Base-by-base conservation (phyloP, 2,113 vertebrate genomes). In the Fulmarus glacialis region DNA sequence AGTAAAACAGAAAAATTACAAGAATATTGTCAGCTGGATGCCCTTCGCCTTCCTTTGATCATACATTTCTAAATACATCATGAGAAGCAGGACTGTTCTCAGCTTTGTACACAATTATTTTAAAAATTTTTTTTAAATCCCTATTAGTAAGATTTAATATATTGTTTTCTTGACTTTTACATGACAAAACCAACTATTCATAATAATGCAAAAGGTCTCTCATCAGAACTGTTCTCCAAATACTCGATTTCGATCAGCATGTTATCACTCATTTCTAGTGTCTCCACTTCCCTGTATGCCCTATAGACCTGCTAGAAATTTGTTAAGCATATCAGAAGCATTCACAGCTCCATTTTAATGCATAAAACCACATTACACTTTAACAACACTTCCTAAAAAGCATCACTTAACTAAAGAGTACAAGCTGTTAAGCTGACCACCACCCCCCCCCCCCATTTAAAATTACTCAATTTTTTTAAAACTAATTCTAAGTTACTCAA, bases 1-100 rank as follows among this genome's bases (percentile, higher is more conserved):
- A 82, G 50, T 62, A 95, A 95, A 94, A 94, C 3, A 93, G 59
- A 92, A 94, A 94, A 93, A 88, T 40, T 3, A 40, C 59, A 95
- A 17, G 19, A 64, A 87, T 83, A 83, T 45, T 58, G 45, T 63
- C 58, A 88, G 66, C 77, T 59, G 53, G 50, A 82, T 79, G 48
- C 26, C 56, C 38, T 67, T 80, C 83, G 63, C 56, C 52, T 84
- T 67, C 52, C 30, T 83, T 87, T 85, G 29, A 58, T 72, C 43
- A 24, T 26, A 80, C 21, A 50, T 70, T 89, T 85, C 78, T 82
- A 87, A 87, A 68, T 17, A 77, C 15, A 66, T 29, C 15, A n/a
- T 4, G 4, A 88, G 73, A 96, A 89, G 53, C 17, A 80, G 29
- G 26, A 66, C 10, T 68, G 29, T 15, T 89, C 36, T 45, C 52